phyloP scores from a whole-genome alignment of 35 echinoderm and acorn worm species.

The Lytechinus pictus region DNA sequence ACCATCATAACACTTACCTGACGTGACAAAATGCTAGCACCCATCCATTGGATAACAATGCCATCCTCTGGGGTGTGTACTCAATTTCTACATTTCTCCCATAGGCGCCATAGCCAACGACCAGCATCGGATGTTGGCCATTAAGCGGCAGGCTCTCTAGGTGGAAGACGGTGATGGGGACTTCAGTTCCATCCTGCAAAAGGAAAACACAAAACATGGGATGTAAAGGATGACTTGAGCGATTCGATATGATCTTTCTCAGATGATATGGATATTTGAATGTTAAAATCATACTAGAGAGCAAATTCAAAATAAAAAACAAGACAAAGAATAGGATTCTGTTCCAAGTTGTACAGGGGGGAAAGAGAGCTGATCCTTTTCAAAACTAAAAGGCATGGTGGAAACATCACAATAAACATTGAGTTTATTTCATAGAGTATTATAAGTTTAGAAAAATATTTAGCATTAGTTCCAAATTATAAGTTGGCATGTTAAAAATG shows the following conservation, averaged over 20 bases:
- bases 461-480: too few species aligned
- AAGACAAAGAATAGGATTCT: too few species aligned
- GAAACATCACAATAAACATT: too few species aligned
- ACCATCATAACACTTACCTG: slow-evolving; percentile 41
- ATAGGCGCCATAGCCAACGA: slow-evolving; percentile 60
- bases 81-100: slow-evolving; percentile 53
- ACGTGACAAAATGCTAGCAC: slow-evolving; percentile 60
- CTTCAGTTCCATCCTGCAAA: slow-evolving; percentile 53
- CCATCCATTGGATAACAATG: slow-evolving; percentile 57
- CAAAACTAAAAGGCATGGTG: too few species aligned
- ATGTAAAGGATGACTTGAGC: background rate
- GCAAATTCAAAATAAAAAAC: too few species aligned
- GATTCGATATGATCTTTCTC: background rate
- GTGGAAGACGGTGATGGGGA: slow-evolving; percentile 59
- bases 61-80: slow-evolving; percentile 25
- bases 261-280: too few species aligned
- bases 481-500: too few species aligned
- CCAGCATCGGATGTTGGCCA: slow-evolving; percentile 43
- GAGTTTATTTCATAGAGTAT: too few species aligned
- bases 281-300: too few species aligned
- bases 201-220: background rate
- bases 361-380: too few species aligned
- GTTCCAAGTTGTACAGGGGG: too few species aligned
- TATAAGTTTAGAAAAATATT: too few species aligned
- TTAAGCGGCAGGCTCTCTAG: slow-evolving; percentile 8